phyloP scores from a whole-genome alignment of 2,888 invertebrate species.

The Microplitis manilae region DNA sequence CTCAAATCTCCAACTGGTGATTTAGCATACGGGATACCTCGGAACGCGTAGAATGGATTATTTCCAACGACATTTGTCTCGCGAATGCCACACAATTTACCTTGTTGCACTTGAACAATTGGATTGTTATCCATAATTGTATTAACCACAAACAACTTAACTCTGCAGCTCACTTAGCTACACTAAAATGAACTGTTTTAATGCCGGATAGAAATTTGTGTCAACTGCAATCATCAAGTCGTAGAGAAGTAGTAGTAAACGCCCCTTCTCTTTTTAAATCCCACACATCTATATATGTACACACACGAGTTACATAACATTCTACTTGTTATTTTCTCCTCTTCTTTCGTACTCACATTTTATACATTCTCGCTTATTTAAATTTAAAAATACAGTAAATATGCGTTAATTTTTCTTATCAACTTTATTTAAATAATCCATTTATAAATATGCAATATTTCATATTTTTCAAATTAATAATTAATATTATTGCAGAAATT shows the following conservation, averaged over 20 bases:
- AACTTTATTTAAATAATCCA: no score
- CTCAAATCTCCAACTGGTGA: constrained; percentile 52
- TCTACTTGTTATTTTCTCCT: no score
- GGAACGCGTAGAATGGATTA: constrained; percentile 45
- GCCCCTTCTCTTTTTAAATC: not conserved
- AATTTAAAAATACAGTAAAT: no score
- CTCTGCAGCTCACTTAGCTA: not conserved
- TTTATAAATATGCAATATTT: no score
- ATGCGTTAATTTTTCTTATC: no score
- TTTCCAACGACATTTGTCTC: constrained; percentile 35
- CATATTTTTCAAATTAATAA: no score
- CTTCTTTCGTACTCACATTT: no score
- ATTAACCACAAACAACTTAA: not conserved
- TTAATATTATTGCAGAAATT: no score
- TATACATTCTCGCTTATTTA: no score
- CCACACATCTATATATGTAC: not conserved
- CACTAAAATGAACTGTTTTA: not conserved
- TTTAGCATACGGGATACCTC: constrained; percentile 53
- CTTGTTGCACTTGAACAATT: constrained; percentile 37
- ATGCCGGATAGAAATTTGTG: not conserved
- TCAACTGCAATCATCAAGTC: not conserved
- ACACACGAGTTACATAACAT: not conserved
- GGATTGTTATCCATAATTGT: constrained; percentile 19
- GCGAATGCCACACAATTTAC: constrained; percentile 47
- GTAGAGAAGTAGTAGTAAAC: not conserved